Base-by-base conservation (phyloP, 1,140 invertebrate genomes). In the Harpegnathos saltator region DNA sequence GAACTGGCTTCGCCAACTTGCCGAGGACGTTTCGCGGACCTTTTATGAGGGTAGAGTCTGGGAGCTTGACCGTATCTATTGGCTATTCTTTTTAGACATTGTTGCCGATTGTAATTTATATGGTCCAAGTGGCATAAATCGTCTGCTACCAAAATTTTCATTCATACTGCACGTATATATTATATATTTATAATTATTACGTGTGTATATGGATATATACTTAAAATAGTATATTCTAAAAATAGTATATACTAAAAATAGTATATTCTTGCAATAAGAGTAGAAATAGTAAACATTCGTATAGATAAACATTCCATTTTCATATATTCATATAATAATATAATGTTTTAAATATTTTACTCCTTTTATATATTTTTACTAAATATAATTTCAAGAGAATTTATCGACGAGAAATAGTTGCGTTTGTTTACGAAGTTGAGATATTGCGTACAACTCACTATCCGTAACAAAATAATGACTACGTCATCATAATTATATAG, bases 11-110 rank as follows among this genome's bases (percentile, higher is more conserved):
- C 59, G 52, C 58, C 38, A 38, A 71, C 65, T 50, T 56, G 26
- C n/a, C 44, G 17, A 17, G 82, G 68, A 87, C 69, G 73, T 84
- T 71, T 44, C 71, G 58, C 77, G 58, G 61, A 63, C 82, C 71
- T 88, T 87, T 88, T 84, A 88, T 77, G 81, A 81, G 68, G 7
- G 52, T 33, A 19, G 24, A 22, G 50, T 7, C 68, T 73, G 68
- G 19, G 56, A 54, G 38, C 24, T 38, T 52, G 56, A 69, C 56
- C 56, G 29, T 33, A 33, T 33, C 1, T 24, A 65, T 75, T 56
- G 44, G 4, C 72, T 50, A 72, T 87, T 11, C 11, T 85, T 88
- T 82, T 48, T 54, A 22, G 44, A 81, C 86, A 87, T 84, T 87
- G 85, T 84, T 86, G 73, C 74, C 44, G 54, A 86, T 83, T 24